Conservation (phyloP, 2,888 invertebrate species). For the Ischnura elegans region DNA sequence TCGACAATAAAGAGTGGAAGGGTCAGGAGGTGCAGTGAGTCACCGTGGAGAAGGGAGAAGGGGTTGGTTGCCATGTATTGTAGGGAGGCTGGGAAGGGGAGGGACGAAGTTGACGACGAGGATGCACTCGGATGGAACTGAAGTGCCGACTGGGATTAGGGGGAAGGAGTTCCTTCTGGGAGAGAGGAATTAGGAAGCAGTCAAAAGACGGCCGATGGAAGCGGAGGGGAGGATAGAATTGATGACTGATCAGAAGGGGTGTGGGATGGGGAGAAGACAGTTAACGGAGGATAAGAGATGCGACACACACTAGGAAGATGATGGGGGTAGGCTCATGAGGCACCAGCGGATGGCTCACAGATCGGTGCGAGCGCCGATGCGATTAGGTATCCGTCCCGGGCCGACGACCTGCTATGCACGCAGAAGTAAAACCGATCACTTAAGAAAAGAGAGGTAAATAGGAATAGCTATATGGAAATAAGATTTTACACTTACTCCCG, state of each 20-base stretch:
- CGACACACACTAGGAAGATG: neutral
- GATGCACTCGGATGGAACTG: conserved; percentile 35
- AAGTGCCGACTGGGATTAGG: neutral
- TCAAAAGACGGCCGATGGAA: neutral
- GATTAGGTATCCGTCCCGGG: neutral
- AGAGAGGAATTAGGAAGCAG: no score
- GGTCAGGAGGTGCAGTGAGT: conserved; percentile 59
- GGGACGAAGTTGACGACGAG: neutral
- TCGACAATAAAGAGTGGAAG: neutral
- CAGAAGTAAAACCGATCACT: neutral
- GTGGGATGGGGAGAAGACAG: neutral
- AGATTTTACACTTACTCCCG: no score
- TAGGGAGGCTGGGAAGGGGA: neutral
- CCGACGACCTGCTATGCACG: neutral
- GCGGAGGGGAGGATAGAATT: neutral
- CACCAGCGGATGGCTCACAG: neutral
- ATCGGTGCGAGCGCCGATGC: no score
- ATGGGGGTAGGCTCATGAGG: neutral
- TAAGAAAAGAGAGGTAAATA: no score
- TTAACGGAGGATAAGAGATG: no score
- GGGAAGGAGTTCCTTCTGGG: no score
- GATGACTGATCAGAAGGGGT: neutral
- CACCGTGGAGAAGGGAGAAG: neutral
- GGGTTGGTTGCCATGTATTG: neutral
- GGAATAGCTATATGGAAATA: no score